These are phyloP conservation scores for Hydrozoanthus gracilis DNA, from an alignment of 92 coral and sea anemone genomes.

Conservation along the genomic window DNA sequence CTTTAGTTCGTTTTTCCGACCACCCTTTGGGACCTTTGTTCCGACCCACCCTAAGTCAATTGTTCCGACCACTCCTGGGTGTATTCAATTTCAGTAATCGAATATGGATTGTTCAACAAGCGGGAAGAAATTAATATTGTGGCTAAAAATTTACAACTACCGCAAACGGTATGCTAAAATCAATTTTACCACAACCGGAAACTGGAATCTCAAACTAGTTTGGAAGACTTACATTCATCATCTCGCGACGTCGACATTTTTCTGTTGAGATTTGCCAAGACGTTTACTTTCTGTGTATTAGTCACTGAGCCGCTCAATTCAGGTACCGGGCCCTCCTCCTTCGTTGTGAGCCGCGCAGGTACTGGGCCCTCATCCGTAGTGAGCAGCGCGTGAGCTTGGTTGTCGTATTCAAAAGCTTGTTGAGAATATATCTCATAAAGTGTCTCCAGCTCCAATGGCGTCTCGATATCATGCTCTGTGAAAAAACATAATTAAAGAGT, in stretches of 20 bases:
- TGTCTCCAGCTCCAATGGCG: constrained; percentile 78
- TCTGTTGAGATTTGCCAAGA: constrained; percentile 26
- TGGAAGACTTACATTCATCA: constrained; percentile 19
- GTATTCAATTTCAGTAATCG: not conserved
- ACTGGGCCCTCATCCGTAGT: constrained; percentile 57
- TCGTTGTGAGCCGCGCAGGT: constrained; percentile 27
- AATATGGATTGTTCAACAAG: not conserved
- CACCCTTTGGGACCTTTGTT: not conserved
- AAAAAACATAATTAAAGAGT: not conserved
- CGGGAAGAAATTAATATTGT: not conserved
- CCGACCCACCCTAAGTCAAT: not conserved
- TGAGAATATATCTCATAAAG: constrained; percentile 82
- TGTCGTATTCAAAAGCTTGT: constrained; percentile 69
- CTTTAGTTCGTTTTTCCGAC: not conserved
- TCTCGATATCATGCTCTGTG: constrained; percentile 46
- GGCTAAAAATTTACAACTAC: too few relatives aligned
- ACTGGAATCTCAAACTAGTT: not conserved
- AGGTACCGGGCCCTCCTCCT: constrained; percentile 54
- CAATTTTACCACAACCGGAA: too few relatives aligned
- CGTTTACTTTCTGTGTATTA: constrained; percentile 29
- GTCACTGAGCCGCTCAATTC: constrained; percentile 16
- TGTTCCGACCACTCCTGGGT: not conserved
- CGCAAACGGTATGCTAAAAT: too few relatives aligned
- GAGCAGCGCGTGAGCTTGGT: constrained; percentile 56
- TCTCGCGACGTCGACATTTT: constrained; percentile 21